Evolutionary conservation across 1,140 invertebrate genomes (phyloP), one percentile per base, ranked within the genome.

Genomic region (Dysdera silvatica): DNA sequence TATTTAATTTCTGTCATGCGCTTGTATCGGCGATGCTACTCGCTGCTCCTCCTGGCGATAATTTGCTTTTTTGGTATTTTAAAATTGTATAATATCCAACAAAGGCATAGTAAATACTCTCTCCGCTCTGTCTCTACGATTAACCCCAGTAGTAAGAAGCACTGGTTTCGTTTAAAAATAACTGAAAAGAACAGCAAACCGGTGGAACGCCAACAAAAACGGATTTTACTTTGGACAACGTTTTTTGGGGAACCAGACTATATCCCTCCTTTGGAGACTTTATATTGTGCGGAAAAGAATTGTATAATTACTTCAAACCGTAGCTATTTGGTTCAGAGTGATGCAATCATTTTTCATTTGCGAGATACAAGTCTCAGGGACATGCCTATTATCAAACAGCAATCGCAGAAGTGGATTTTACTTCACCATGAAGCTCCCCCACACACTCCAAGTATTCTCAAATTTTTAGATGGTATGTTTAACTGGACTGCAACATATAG

Each of bases 401-500:
- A 65, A 0, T 29, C n/a, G 5, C 71, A 72, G 55, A 31, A 51
- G 29, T 72, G 71, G 71, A 62, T 67, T 24, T 43, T 70, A 35
- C 53, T 68, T 6, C 69, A 72, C 55, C 62, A 70, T 14, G 71
- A 72, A 48, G 49, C 70, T 29, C 71, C 71, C 5, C 43, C 40
- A 6, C 51, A 72, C 29, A 70, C 71, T 23, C 60, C 66, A 12
- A 33, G 61, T 20, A n/a, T 55, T n/a, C 28, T 72, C 6, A 35
- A 54, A 8, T 23, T 43, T 6, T n/a, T 53, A 4, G 29, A 63
- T 55, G 60, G 68, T 23, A 2, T 73, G 29, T 83, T 85, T 72
- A 84, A 85, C 69, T 81, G 80, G 80, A 83, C 83, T 2, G 75
- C 80, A 62, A 83, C 80, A 1, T 84, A 84, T 66, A 74, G 77